phyloP scores from a whole-genome alignment of 2,888 invertebrate species.

The Marasmarcha lunaedactyla region DNA sequence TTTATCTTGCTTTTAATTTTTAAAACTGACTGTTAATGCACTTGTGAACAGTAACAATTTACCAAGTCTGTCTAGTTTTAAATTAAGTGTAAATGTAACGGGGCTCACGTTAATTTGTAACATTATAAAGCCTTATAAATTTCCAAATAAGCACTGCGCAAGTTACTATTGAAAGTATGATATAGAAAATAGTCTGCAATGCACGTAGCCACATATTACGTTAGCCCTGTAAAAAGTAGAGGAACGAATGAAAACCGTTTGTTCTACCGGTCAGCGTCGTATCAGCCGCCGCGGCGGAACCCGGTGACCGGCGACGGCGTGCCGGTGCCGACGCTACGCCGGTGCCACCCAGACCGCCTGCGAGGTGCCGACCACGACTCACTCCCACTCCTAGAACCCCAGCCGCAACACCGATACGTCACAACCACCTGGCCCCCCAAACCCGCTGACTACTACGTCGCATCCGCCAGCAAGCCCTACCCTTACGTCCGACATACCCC shows the following conservation, averaged over 20 bases:
- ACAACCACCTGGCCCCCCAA: conserved; percentile 50
- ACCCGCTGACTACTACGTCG: conserved; percentile 54
- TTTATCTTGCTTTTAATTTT: too few relatives aligned
- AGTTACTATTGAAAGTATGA: too few relatives aligned
- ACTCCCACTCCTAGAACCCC: conserved; percentile 36
- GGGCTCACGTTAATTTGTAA: too few relatives aligned
- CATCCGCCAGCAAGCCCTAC: conserved; percentile 40
- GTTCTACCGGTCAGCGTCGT: conserved; percentile 63
- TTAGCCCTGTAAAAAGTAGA: conserved; percentile 11
- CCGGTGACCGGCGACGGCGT: conserved; percentile 75
- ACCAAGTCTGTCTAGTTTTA: conserved; percentile 12
- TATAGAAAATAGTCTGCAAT: too few relatives aligned
- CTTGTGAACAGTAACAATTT: too few relatives aligned
- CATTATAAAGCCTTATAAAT: too few relatives aligned
- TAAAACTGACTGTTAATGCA: too few relatives aligned
- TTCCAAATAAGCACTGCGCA: too few relatives aligned
- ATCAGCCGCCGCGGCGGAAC: conserved; percentile 70
- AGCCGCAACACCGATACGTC: conserved; percentile 52
- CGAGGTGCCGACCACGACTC: conserved; percentile 54
- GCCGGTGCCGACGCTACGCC: conserved; percentile 60
- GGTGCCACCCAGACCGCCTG: conserved; percentile 57
- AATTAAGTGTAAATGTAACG: conserved; percentile 18
- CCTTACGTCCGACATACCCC: conserved; percentile 36
- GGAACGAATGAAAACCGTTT: conserved; percentile 54
- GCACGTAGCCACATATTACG: too few relatives aligned